Conservation (phyloP, 2,888 invertebrate genomes). For the Cryptocephalus moraei region DNA sequence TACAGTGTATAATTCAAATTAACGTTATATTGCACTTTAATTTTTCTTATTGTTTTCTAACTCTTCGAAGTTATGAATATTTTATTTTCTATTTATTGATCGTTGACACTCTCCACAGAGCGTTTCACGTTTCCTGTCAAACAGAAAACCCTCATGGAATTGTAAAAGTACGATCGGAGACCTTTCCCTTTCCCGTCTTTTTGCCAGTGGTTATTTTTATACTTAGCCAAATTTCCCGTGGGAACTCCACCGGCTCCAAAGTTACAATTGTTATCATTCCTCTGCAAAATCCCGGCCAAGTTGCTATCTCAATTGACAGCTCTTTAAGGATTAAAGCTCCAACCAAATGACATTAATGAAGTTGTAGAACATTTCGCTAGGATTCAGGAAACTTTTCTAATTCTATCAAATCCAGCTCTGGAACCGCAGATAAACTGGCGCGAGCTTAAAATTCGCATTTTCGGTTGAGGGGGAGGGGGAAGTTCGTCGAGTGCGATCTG, state of each 20-base stretch:
- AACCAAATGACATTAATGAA: conserved; percentile 14
- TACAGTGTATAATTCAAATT: no score
- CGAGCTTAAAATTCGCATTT: conserved; percentile 13
- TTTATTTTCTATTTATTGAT: no score
- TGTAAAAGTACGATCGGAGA: neutral
- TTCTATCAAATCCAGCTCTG: conserved; percentile 16
- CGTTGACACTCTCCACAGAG: no score
- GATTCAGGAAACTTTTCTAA: conserved; percentile 19
- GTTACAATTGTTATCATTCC: neutral
- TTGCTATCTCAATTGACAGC: conserved; percentile 7
- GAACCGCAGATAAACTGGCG: conserved; percentile 12
- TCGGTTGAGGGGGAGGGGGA: neutral
- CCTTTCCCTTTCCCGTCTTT: no score
- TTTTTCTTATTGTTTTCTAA: no score
- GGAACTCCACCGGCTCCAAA: no score
- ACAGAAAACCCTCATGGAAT: neutral
- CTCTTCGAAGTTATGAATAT: no score
- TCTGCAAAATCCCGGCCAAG: conserved; percentile 1
- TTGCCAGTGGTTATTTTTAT: no score
- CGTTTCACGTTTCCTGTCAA: no score
- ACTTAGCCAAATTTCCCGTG: no score
- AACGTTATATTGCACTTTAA: no score
- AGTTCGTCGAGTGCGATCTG: no score
- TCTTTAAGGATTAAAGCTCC: conserved; percentile 7
- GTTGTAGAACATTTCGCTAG: conserved; percentile 15